Evolutionary conservation across 2,888 invertebrate species (phyloP), one percentile per base, ranked within the genome.

Genomic region (Ellobium chinense): DNA sequence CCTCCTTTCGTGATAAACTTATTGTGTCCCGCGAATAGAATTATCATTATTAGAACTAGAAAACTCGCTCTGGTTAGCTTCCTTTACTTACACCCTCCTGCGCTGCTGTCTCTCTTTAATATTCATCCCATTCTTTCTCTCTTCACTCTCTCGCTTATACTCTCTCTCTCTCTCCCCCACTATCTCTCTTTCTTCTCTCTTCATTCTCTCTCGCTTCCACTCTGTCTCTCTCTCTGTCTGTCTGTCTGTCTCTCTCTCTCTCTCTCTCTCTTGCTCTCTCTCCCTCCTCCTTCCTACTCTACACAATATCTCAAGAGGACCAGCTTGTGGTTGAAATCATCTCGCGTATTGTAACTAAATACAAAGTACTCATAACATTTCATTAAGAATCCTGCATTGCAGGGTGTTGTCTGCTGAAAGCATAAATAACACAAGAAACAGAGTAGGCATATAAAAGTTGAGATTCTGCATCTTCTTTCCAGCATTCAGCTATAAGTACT

Each of bases 161-260:
- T 65, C 65, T 65, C 68, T 36, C 68, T 68, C 68, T 68, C 37
- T 37, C 37, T 68, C 68, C 36, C 37, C 24, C 37, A 34, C 68
- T 68, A 21, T 37, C 37, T 68, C 68, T 68, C 68, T 68, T 24
- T 37, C 37, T 68, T 36, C 31, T 36, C 36, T 36, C 31, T 36
- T 68, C 37, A n/a, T 24, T 68, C 68, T 68, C 37, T 37, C 24
- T 68, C 34, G 31, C 14, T 37, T 21, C 36, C 36, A 34, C 14
- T 18, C 37, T 36, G 36, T 68, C 14, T 18, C 14, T 68, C 36
- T 36, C 14, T 68, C 24, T 68, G 36, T 37, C 12, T 31, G 36
- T 68, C 37, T n/a, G 1, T 34, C 68, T 36, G 21, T 24, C 7
- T 37, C 37, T 68, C 14, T 68, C 24, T 5, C 37, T 68, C 68